Evolutionary conservation across 2,113 vertebrate genomes (phyloP), one percentile per base, ranked within the genome.

Genomic region (Pterocles burchelli): DNA sequence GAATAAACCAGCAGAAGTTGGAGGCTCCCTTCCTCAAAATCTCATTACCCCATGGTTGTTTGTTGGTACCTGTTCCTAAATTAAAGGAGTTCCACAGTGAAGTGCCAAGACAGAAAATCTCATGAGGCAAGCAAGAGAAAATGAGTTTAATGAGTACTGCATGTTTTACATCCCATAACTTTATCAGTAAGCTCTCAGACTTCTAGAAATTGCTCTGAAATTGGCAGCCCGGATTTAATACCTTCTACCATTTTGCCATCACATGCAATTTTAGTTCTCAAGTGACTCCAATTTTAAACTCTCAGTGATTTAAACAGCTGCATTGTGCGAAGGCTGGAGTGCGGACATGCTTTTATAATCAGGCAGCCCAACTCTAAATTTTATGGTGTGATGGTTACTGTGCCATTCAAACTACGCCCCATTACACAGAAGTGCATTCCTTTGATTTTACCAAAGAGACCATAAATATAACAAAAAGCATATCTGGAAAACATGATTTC

Each of bases 371-470:
- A 48, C 80, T 92, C 94, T n/a, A 67, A 55, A 82, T 92, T 91
- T 88, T 94, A 88, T 73, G 78, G 88, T 10, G 2, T 83, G 90
- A 82, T 95, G 82, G 91, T 90, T 89, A 78, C 76, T 61, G 68
- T 95, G 91, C 80, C 89, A 74, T 84, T 95, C 95, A 95, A 72
- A 82, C 73, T 85, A 82, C 92, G 87, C 62, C 91, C 84, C 81
- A 82, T 92, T 95, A 89, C 81, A 94, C 81, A 93, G 74, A 95
- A 91, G 70, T 54, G 85, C 89, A 94, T 90, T 96, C 91, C 85
- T 96, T 88, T 96, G 96, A 94, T 96, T 96, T 96, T 91, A 95
- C 89, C 74, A 79, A 29, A 91, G 89, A 96, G 84, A 95, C 95
- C 85, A 88, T 96, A 95, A 94, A 94, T 95, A 85, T 38, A 83